phyloP scores from a whole-genome alignment of 2,797 vertebrate genomes.

The Moxostoma hubbsi region DNA sequence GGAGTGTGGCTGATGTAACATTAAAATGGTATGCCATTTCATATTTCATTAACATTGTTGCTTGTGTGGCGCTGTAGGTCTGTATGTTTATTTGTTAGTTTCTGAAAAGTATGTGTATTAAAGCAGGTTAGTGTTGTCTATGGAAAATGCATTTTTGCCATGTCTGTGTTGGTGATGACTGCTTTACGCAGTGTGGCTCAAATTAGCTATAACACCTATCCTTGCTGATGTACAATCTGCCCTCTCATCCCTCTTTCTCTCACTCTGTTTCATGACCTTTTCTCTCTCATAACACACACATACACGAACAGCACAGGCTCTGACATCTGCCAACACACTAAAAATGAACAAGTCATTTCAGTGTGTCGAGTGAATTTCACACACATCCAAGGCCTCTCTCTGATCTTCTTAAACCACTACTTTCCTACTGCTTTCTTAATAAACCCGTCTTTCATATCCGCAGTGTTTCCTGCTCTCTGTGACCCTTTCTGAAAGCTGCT shows the following conservation, averaged over 20 bases:
- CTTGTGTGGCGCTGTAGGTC: background rate
- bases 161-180: constrained; percentile 23
- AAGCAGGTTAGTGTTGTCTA: background rate
- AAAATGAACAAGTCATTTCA: constrained; percentile 45
- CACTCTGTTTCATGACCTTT: background rate
- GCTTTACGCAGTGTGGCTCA: constrained; percentile 26
- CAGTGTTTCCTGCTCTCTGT: constrained; percentile 43
- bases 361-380: constrained; percentile 49
- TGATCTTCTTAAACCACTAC: constrained; percentile 61
- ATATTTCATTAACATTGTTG: background rate
- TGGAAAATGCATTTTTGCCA: constrained; percentile 28
- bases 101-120: background rate
- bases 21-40: constrained; percentile 22
- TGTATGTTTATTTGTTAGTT: background rate
- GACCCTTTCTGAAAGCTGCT: constrained; percentile 23
- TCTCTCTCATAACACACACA: constrained; percentile 4
- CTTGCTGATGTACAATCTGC: constrained; percentile 26
- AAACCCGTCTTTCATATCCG: constrained; percentile 40
- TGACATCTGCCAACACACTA: constrained; percentile 37
- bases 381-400: constrained; percentile 38
- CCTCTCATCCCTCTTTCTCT: constrained; percentile 1
- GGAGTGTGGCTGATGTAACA: background rate
- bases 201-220: constrained; percentile 41
- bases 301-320: constrained; percentile 5
- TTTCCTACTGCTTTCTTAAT: constrained; percentile 57